Base-by-base conservation (phyloP, 1,140 invertebrate genomes). In the Mya arenaria region DNA sequence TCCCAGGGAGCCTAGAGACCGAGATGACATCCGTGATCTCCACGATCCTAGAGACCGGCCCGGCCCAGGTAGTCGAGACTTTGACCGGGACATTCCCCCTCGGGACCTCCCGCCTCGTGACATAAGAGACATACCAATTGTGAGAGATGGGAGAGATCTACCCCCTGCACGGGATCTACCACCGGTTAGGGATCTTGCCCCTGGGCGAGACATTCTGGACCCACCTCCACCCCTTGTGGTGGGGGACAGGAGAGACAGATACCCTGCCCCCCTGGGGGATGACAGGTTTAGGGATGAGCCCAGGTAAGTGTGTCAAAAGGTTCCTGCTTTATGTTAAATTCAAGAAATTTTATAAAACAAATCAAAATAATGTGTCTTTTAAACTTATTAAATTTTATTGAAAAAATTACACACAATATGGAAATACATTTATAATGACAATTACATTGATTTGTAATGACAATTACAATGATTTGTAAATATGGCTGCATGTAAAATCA, bases 181-280 rank as follows among this genome's bases (percentile, higher is more conserved):
- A 52, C 48, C 48, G 25, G 17, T 23, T 52, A 23, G 19, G 8
- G 48, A 52, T 10, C 17, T 52, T 52, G 17, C 25, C 17, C 2
- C 48, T 52, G 48, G n/a, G n/a, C 34, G 69, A 10, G 79, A 82
- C 1, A n/a, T 34, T 5, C 65, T 69, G 28, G 79, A 82, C 23
- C 58, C 58, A 25, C 62, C 60, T 25, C n/a, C n/a, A n/a, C n/a
- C n/a, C n/a, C n/a, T n/a, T n/a, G n/a, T n/a, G n/a, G n/a, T n/a
- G n/a, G 32, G 58, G 32, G 79, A 83, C 23, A 60, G 81, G 13
- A 71, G 81, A 37, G 73, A 75, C 10, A 75, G 73, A 44, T 75
- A 63, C 32, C 73, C 73, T 4, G n/a, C n/a, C n/a, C n/a, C n/a
- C n/a, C n/a, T n/a, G n/a, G n/a, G n/a, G n/a, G 73, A 75, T 75